Base-by-base conservation (phyloP, 2,888 invertebrate genomes). In the Drosophila siamana region DNA sequence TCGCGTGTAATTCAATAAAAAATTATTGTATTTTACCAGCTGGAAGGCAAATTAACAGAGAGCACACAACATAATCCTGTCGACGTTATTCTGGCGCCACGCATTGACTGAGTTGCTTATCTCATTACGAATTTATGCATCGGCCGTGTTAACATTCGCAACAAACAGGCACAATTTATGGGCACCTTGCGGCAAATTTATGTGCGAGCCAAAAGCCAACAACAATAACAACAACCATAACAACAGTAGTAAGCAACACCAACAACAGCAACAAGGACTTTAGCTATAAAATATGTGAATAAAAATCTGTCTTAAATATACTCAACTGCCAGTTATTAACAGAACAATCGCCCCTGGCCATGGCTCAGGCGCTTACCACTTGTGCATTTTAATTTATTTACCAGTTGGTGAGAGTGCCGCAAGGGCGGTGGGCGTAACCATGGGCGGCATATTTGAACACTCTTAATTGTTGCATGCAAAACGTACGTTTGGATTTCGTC, bases 171-270 rank as follows among this genome's bases (percentile, higher is more conserved):
- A 6, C 24, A 81, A 85, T 78, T 78, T 76, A 81, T 85, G 82
- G 56, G 50, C 50, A 65, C 66, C 80, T 80, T 78, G 75, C 63
- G 75, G 69, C 59, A 60, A 69, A 80, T 80, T 80, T 84, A 84
- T 80, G 84, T 56, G 63, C 43, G 48, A 62, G 51, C 38, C 56
- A 41, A 61, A 36, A 8, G 54, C 47, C 61, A 64, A 50, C 46
- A 61, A 47, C 52, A 69, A 38, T 13, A 38, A 55, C 26, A 51
- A 11, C 36, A 56, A 22, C 43, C 41, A 55, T 51, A 47, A 47
- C 43, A 60, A 55, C 5, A 19, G 19, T 3, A 19, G n/a, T n/a
- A 7, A 52, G 26, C 28, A 38, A 33, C 33, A 60, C 38, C 46
- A 46, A 51, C 11, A 50, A 15, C 11, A 33, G 46, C 54, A 40